Conservation (phyloP, 2,888 invertebrate species). For the Anagyrus pseudococci region DNA sequence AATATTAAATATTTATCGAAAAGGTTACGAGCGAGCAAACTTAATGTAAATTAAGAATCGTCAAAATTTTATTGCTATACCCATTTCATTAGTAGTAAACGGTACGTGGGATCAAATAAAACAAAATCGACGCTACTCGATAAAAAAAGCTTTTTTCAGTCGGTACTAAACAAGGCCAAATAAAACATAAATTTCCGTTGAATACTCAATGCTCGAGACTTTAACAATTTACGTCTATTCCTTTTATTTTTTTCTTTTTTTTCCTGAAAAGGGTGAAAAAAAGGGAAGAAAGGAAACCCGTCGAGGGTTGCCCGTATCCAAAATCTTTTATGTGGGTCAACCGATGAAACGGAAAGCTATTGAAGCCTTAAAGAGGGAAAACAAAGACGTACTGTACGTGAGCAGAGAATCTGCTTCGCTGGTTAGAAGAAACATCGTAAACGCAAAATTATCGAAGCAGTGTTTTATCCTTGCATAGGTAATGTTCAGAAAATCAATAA, state of each 20-base stretch:
- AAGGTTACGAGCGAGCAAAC: no score
- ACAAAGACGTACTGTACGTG: not conserved
- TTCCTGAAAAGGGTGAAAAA: constrained; percentile 3
- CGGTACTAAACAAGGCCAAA: no score
- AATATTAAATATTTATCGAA: no score
- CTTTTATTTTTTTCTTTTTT: not conserved
- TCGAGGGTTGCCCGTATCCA: not conserved
- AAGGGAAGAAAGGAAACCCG: not conserved
- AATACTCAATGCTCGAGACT: not conserved
- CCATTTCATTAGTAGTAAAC: no score
- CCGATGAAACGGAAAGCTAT: constrained; percentile 37
- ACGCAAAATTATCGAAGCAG: no score
- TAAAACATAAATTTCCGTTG: not conserved
- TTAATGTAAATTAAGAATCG: no score
- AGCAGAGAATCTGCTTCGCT: not conserved
- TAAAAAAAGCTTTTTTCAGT: not conserved
- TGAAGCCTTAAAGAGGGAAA: constrained; percentile 4
- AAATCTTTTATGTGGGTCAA: constrained; percentile 25
- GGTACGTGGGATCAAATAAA: no score
- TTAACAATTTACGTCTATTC: not conserved
- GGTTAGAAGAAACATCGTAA: not conserved
- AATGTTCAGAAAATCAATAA: no score
- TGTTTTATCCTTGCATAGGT: no score
- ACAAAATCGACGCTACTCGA: not conserved
- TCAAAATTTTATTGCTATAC: no score